Evolutionary conservation across 2,888 invertebrate species (phyloP).

Genomic region (Drosophila anomalipes): DNA sequence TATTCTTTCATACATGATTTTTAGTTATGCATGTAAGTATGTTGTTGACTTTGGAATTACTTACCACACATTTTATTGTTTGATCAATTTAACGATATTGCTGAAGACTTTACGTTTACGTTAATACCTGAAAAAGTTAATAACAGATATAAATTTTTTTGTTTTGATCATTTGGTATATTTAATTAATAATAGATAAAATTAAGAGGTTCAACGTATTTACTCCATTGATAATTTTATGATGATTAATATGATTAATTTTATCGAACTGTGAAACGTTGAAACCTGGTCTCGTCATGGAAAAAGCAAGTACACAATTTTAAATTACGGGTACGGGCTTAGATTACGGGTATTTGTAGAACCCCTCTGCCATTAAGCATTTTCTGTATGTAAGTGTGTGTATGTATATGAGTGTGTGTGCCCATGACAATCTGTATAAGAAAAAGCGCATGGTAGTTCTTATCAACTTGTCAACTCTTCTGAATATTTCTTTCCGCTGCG

Average conservation of each 20-base stretch:
- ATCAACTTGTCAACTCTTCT: slow-evolving; percentile 51
- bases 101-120: not conserved
- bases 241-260: too few species aligned
- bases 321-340: not conserved
- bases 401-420: not conserved
- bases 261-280: not conserved
- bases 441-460: slow-evolving; percentile 31
- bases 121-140: slow-evolving; percentile 6
- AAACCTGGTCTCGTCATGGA: slow-evolving; percentile 1
- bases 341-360: slow-evolving; percentile 14
- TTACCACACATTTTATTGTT: slow-evolving; percentile 53
- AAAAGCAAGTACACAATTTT: slow-evolving; percentile 1
- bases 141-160: not conserved
- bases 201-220: not conserved
- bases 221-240: not conserved
- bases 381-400: not conserved
- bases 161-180: not conserved
- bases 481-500: slow-evolving; percentile 40
- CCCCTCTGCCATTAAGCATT: not conserved
- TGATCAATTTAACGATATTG: slow-evolving; percentile 1
- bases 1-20: not conserved
- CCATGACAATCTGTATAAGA: slow-evolving; percentile 3
- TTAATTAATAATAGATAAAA: not conserved
- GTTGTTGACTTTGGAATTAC: slow-evolving; percentile 9
- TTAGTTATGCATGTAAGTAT: not conserved